Evolutionary conservation across 1,140 invertebrate genomes (phyloP), one percentile per base, ranked within the genome.

Genomic region (Plectus sambesii): DNA sequence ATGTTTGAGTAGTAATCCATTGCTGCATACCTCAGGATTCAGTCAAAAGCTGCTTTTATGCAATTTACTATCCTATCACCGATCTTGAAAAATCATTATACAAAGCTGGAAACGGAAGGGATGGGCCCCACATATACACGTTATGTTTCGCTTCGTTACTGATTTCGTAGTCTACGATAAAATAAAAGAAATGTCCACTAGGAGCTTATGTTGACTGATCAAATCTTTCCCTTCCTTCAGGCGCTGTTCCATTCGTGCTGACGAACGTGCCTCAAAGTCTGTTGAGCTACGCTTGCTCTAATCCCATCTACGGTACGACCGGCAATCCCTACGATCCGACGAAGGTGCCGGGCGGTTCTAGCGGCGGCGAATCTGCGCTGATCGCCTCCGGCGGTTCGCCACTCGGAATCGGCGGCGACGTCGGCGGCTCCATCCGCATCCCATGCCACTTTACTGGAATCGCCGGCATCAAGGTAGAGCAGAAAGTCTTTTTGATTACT

Each of bases 301-400:
- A 76, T 56, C 73, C 73, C 3, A 68, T 76, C 6, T 76, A 64
- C 61, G 75, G 75, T 4, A 42, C 44, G 4, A 75, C 74, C 3
- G 12, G 43, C 2, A 72, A 75, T 58, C 72, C 70, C 3, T 46
- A 58, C 39, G 60, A 71, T 42, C n/a, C 39, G 8, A 51, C 47
- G 1, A 58, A 71, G 8, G 51, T 55, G 6, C 63, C 68, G 69
- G 26, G 74, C 70, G 33, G 74, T 72, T 2, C 73, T 72, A n/a
- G 68, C 65, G n/a, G 47, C 57, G 64, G 37, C 60, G 69, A 69
- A 59, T 59, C 47, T 3, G 53, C 57, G 22, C 50, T 71, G n/a
- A 63, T 70, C 30, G 65, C 29, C 17, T 40, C 17, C 8, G 60
- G 63, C 27, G 68, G 62, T n/a, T 65, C 63, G 1, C 30, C 58